Base-by-base conservation (phyloP, 2,888 invertebrate genomes). In the Bugulina stolonifera region DNA sequence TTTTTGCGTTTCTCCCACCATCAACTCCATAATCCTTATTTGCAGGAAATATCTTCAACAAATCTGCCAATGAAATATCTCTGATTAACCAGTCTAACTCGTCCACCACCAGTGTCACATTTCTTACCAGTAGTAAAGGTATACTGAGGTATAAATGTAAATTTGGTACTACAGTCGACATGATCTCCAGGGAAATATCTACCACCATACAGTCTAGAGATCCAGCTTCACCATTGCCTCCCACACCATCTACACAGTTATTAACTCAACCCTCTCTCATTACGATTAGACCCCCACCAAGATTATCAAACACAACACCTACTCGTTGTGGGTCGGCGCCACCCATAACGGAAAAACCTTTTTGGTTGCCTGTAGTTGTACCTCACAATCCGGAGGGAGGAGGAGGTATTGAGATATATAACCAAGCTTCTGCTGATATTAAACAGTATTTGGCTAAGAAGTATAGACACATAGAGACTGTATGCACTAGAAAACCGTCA, bases 221-320 rank as follows among this genome's bases (percentile, higher is more conserved):
- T n/a, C 32, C 64, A 32, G 3, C 18, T 29, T 64, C 64, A 3
- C 64, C 64, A 29, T n/a, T 64, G 64, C 64, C 64, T 29, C 64
- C 64, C 3, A 64, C 64, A 10, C 64, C 64, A 14, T 14, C 64
- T 14, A 25, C 25, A 5, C 52, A 52, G 52, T 5, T 57, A n/a
- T n/a, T n/a, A n/a, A 18, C 43, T 43, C 43, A 43, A 43, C 43
- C 43, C 5, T 10, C 18, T 5, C 43, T 5, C 18, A 18, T 43
- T 5, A 5, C 43, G 5, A 18, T 43, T 43, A 10, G 43, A 10
- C 43, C 43, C 18, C 43, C 43, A 10, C n/a, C n/a, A n/a, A n/a
- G n/a, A n/a, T n/a, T n/a, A n/a, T n/a, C n/a, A n/a, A n/a, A n/a
- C n/a, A n/a, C n/a, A n/a, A 18, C 43, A 43, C 43, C 43, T 43